A percentile compares a stretch with the other conserved stretches of the same genome.
Evolutionary conservation across 2,113 vertebrate genomes (phyloP).

Genomic region (Eulemur macaco): DNA sequence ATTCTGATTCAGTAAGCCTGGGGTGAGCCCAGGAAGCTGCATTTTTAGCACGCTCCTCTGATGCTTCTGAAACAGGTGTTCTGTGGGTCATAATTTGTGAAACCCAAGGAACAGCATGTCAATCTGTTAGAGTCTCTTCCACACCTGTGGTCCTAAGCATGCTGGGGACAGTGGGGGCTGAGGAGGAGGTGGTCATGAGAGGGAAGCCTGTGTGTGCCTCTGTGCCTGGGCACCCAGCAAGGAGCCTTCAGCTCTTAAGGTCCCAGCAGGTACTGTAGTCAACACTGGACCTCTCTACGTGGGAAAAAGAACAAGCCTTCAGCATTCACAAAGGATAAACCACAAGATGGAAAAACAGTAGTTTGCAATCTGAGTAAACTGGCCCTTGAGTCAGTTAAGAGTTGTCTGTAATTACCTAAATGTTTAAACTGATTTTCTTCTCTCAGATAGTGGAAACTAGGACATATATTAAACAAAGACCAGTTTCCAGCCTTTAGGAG

Average conservation of each 20-base stretch:
- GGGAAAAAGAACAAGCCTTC: background rate
- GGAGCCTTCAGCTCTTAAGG: background rate
- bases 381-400: background rate
- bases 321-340: background rate
- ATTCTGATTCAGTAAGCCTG: background rate
- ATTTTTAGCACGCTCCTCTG: background rate
- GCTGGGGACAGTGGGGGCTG: background rate
- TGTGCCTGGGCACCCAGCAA: background rate
- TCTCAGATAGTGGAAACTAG: background rate
- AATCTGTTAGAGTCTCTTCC: background rate
- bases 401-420: background rate
- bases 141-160: background rate
- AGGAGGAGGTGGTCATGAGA: background rate
- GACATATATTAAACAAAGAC: conserved; percentile 3
- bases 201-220: background rate
- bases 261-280: background rate
- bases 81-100: background rate
- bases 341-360: rapidly evolving
- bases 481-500: background rate
- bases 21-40: background rate
- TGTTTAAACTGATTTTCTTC: background rate
- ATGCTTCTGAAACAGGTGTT: background rate
- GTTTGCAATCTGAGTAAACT: background rate
- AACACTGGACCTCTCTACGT: rapidly evolving
- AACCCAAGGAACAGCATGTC: background rate